These are phyloP conservation scores for Porphyrio hochstetteri DNA, from an alignment of 2,113 vertebrate genomes.

Conservation along the genomic window DNA sequence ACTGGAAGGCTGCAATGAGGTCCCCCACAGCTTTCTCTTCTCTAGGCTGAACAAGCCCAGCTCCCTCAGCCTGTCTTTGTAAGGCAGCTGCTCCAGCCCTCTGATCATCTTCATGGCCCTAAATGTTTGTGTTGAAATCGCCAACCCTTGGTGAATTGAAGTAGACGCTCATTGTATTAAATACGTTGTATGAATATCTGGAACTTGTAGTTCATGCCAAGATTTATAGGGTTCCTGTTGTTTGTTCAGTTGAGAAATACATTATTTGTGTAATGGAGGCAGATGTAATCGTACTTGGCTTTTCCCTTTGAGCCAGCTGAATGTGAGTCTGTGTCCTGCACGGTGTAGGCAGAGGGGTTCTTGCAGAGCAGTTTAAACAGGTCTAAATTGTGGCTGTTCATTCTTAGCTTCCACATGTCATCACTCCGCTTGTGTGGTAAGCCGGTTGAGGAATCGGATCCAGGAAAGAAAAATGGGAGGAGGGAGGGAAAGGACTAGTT, in stretches of 20 bases:
- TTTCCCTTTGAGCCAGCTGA: background rate
- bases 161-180: background rate
- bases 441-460: background rate
- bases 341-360: accelerated
- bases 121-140: background rate
- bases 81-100: no score
- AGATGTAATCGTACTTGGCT: background rate
- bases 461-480: background rate
- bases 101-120: no score
- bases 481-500: background rate
- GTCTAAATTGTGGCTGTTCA: accelerated
- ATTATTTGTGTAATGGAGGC: background rate
- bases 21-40: no score
- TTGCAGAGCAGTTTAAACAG: background rate
- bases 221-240: background rate
- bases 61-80: no score
- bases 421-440: background rate
- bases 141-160: background rate
- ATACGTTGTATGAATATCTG: background rate
- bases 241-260: background rate
- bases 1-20: no score
- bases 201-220: background rate
- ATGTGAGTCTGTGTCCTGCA: accelerated
- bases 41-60: no score
- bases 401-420: background rate